Evolutionary conservation across 2,888 invertebrate genomes (phyloP), one percentile per base, ranked within the genome.

Genomic region (Tuberolachnus salignus): DNA sequence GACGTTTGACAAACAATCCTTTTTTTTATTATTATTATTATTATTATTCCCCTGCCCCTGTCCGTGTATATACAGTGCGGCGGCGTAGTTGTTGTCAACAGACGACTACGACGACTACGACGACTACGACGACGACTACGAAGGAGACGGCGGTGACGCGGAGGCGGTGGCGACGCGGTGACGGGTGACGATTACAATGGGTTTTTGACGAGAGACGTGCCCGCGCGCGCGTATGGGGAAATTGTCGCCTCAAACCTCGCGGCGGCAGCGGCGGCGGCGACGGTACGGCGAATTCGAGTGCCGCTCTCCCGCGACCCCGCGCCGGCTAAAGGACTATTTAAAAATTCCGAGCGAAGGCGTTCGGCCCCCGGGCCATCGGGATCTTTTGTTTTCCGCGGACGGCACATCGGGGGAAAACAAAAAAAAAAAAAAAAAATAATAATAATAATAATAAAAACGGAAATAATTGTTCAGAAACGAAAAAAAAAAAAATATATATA

Each of bases 1-100:
- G 78, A 78, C 78, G 78, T 78, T 78, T 78, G 78, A 59, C 78
- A 78, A 78, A 78, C 78, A 78, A 78, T 78, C 78, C 69, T 69
- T 78, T 67, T 75, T 75, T 74, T 75, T 46, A 67, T 57, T 59
- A 4, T 53, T 69, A 69, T 69, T 44, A 53, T 69, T 69, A 69
- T 69, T 46, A 66, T 66, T 75, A 13, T 57, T 8, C 34, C 46
- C 44, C n/a, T 21, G 16, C 19, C n/a, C 21, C 51, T 13, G 21
- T 8, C 9, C 46, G 49, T 6, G 34, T 34, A 34, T 34, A 34
- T 4, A 6, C 34, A 34, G 3, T 34, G 34, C 34, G 34, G 6
- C n/a, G n/a, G n/a, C n/a, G n/a, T n/a, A n/a, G 42, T 53, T n/a
- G 14, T 64, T 63, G 73, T 63, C 51, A 53, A 73, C 73, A 34